Evolutionary conservation across 1,140 invertebrate genomes (phyloP).

Genomic region (Drosophila miranda): DNA sequence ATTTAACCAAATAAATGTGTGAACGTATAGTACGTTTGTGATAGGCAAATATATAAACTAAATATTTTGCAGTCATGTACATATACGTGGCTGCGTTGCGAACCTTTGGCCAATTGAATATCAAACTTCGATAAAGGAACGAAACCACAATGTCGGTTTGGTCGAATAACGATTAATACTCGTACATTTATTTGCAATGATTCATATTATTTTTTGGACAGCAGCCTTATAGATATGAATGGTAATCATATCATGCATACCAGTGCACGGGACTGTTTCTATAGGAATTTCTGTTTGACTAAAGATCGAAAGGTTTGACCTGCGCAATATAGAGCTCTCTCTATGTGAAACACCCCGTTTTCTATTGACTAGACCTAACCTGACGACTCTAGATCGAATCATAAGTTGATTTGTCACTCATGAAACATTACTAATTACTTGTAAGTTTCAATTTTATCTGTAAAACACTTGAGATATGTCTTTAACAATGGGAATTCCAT

Average conservation of each 20-base stretch:
- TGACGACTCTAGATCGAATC: not conserved
- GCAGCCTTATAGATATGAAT: slow-evolving; percentile 24
- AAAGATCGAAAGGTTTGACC: slow-evolving; percentile 1
- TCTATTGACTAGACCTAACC: not conserved
- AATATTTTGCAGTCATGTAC: not conserved
- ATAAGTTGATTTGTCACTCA: too few relatives aligned
- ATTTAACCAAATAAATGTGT: slow-evolving; percentile 7
- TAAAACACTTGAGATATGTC: too few relatives aligned
- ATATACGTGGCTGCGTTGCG: slow-evolving; percentile 1
- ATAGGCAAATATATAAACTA: too few relatives aligned
- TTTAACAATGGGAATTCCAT: too few relatives aligned
- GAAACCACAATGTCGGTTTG: slow-evolving; percentile 23
- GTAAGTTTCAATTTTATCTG: too few relatives aligned
- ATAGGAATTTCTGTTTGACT: too few relatives aligned
- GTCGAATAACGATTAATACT: slow-evolving; percentile 18
- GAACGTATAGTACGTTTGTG: too few relatives aligned
- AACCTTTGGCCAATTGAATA: slow-evolving; percentile 1
- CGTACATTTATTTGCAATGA: slow-evolving; percentile 31
- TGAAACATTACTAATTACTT: too few relatives aligned
- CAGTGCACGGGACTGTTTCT: too few relatives aligned
- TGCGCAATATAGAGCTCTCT: not conserved
- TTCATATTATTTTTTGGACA: slow-evolving; percentile 38
- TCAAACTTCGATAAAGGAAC: slow-evolving; percentile 27
- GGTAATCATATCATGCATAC: not conserved
- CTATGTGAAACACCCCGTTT: not conserved